Evolutionary conservation across 2,888 invertebrate genomes (phyloP).

Genomic region (Boloria euphrosyne): DNA sequence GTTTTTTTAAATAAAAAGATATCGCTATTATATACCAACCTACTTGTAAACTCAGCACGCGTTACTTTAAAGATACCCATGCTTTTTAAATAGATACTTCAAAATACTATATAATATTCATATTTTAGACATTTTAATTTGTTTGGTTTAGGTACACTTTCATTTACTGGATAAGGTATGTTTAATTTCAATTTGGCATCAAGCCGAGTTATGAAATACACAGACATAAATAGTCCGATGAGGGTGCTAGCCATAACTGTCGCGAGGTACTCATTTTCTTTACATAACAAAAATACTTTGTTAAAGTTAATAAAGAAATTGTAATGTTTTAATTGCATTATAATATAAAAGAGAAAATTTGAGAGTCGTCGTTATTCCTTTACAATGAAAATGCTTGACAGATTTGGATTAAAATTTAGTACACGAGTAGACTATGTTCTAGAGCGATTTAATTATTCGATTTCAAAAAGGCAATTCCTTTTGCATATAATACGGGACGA

Average conservation of each 20-base stretch:
- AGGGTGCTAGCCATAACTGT: slow-evolving; percentile 4
- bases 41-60: background rate
- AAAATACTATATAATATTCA: slow-evolving; percentile 2
- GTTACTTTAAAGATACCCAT: slow-evolving; percentile 12
- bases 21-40: too few relatives aligned
- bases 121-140: background rate
- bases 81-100: background rate
- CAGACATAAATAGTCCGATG: slow-evolving; percentile 6
- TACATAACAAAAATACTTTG: background rate
- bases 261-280: background rate
- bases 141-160: slow-evolving; percentile 12
- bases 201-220: slow-evolving; percentile 13
- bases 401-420: too few relatives aligned
- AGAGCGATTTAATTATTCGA: too few relatives aligned
- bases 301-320: too few relatives aligned
- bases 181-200: slow-evolving; percentile 19
- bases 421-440: too few relatives aligned
- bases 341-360: too few relatives aligned
- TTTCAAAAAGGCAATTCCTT: too few relatives aligned
- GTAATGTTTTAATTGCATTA: too few relatives aligned
- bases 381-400: too few relatives aligned
- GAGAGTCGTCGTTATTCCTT: too few relatives aligned
- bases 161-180: slow-evolving; percentile 16
- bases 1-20: too few relatives aligned
- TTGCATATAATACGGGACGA: too few relatives aligned